Evolutionary conservation across 2,113 vertebrate species (phyloP).

Genomic region (Neolamprologus cancellatus): DNA sequence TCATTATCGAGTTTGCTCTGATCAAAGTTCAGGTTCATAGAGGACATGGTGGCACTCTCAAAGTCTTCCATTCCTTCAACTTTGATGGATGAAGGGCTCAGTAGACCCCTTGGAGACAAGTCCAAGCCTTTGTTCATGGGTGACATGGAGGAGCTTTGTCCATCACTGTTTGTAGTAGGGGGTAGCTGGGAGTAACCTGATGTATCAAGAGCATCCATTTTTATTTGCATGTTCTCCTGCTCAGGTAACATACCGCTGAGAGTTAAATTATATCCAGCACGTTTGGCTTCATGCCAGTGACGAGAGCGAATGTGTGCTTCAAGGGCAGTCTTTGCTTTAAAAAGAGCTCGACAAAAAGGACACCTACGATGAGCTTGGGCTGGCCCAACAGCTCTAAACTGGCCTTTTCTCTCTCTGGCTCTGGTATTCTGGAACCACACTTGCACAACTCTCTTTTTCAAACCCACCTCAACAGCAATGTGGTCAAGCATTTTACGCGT

Average conservation of each 20-base stretch:
- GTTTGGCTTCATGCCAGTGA: conserved; percentile 98
- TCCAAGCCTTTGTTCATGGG: conserved; percentile 91
- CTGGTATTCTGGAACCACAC: conserved; percentile 99
- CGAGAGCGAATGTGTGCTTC: conserved; percentile 97
- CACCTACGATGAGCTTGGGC: conserved; percentile 95
- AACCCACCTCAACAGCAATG: conserved; percentile 95
- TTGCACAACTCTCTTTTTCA: conserved; percentile 98
- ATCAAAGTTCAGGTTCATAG: conserved; percentile 92
- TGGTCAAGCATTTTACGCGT: conserved; percentile 99
- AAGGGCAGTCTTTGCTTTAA: conserved; percentile 96
- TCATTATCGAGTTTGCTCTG: conserved; percentile 95
- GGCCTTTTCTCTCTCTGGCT: conserved; percentile 94
- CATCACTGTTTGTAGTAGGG: conserved; percentile 76
- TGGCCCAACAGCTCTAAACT: conserved; percentile 94
- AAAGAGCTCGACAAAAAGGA: conserved; percentile 95
- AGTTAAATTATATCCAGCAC: conserved; percentile 92
- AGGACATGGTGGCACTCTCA: conserved; percentile 91
- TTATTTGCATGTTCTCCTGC: conserved; percentile 86
- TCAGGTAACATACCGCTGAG: conserved; percentile 88
- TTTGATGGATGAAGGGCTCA: conserved; percentile 97
- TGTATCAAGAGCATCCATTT: conserved; percentile 88
- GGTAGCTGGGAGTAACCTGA: conserved; percentile 81
- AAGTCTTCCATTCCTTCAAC: conserved; percentile 97
- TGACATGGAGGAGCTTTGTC: conserved; percentile 88
- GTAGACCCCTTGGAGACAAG: conserved; percentile 86